These are phyloP conservation scores for Frankliniella fusca DNA, from an alignment of 2,888 invertebrate genomes.

Conservation along the genomic window DNA sequence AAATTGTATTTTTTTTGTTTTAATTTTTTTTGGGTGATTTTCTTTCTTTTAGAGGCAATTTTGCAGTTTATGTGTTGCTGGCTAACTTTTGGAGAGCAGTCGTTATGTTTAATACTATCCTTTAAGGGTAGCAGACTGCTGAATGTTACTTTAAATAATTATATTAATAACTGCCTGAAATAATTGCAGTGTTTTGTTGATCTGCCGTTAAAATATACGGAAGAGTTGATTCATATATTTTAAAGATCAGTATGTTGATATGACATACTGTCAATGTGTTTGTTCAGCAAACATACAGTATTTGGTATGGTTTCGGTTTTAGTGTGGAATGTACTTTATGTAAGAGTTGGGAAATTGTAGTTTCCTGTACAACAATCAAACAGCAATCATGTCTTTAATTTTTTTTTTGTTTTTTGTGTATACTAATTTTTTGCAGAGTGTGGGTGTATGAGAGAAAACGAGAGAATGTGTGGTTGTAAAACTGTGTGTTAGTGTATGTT, in stretches of 20 bases:
- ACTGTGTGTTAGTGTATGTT: too few relatives aligned
- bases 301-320: not conserved
- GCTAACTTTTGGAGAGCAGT: not conserved
- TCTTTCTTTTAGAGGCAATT: not conserved
- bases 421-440: too few relatives aligned
- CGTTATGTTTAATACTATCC: not conserved
- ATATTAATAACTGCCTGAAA: not conserved
- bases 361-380: conserved; percentile 4
- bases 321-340: conserved; percentile 8
- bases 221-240: conserved; percentile 27
- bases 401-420: not conserved
- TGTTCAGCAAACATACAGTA: not conserved
- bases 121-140: not conserved
- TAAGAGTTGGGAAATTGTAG: not conserved
- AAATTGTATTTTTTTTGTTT: not conserved
- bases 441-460: too few relatives aligned
- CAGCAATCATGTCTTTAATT: not conserved
- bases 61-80: not conserved
- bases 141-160: not conserved
- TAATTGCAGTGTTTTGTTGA: conserved; percentile 1
- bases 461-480: too few relatives aligned
- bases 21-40: not conserved
- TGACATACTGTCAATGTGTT: too few relatives aligned
- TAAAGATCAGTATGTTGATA: not conserved
- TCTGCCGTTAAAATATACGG: conserved; percentile 4